Evolutionary conservation across 2,113 vertebrate genomes (phyloP).

Genomic region (Chiloscyllium plagiosum): DNA sequence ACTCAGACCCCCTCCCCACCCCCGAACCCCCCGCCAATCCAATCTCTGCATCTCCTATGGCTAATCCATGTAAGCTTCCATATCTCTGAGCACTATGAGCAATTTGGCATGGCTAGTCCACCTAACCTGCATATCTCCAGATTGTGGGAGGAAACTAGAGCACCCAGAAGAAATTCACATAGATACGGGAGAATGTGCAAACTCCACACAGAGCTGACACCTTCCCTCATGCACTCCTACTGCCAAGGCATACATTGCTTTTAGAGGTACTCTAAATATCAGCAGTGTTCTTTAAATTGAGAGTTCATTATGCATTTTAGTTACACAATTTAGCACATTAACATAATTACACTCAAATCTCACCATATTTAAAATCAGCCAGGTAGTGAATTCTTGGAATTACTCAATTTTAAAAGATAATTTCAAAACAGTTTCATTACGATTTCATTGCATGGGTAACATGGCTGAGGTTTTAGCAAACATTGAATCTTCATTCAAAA

Average conservation of each 20-base stretch:
- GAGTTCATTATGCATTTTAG: neutral
- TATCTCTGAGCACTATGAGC: too few species aligned
- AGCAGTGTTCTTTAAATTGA: neutral
- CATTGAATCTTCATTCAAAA: neutral
- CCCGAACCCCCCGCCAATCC: too few species aligned
- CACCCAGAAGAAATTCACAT: too few species aligned
- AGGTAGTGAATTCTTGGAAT: neutral
- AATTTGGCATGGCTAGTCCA: too few species aligned
- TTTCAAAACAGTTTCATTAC: neutral
- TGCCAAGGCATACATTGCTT: neutral
- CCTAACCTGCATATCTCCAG: too few species aligned
- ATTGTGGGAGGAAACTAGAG: too few species aligned
- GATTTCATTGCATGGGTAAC: neutral
- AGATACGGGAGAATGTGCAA: too few species aligned
- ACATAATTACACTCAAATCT: too few species aligned
- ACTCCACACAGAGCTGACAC: neutral
- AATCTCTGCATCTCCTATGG: too few species aligned
- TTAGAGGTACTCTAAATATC: neutral
- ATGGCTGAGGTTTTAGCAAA: neutral
- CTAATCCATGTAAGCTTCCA: too few species aligned
- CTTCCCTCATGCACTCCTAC: neutral
- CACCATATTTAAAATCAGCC: neutral
- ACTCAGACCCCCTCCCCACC: too few species aligned
- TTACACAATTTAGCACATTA: neutral
- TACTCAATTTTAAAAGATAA: neutral